Conservation (phyloP, 2,888 invertebrate genomes). For the Gibbula magus region DNA sequence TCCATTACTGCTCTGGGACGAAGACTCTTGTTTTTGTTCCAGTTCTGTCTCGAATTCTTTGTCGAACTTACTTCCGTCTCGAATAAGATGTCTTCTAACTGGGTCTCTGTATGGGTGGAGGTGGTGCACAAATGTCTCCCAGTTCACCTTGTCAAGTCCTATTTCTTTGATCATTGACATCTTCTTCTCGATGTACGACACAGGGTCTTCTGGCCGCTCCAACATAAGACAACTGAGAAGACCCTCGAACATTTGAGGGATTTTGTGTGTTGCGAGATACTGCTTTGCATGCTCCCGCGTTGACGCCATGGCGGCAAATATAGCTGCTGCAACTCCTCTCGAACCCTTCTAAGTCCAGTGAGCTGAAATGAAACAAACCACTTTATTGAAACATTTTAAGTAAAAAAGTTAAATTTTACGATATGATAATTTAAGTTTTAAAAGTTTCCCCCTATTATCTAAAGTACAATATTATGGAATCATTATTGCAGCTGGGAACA, state of each 20-base stretch:
- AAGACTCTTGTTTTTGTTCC: background rate
- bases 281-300: constrained; percentile 63
- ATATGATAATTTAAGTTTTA: no score
- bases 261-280: constrained; percentile 65
- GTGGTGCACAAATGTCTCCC: constrained; percentile 72
- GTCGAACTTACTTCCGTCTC: constrained; percentile 66
- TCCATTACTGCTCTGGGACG: background rate
- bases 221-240: constrained; percentile 71
- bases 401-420: no score
- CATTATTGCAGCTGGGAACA: no score
- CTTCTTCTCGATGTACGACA: constrained; percentile 67
- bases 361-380: no score
- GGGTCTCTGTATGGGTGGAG: constrained; percentile 70
- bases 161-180: constrained; percentile 66
- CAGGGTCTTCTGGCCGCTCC: constrained; percentile 71
- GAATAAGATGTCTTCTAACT: constrained; percentile 54
- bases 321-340: background rate
- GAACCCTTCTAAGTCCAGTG: no score
- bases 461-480: no score
- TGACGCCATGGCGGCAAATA: constrained; percentile 40
- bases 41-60: constrained; percentile 47
- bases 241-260: constrained; percentile 73
- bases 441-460: no score
- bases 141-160: constrained; percentile 71
- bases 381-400: no score